These are phyloP conservation scores for Andricus quercusramuli DNA, from an alignment of 2,888 invertebrate species.

Conservation along the genomic window DNA sequence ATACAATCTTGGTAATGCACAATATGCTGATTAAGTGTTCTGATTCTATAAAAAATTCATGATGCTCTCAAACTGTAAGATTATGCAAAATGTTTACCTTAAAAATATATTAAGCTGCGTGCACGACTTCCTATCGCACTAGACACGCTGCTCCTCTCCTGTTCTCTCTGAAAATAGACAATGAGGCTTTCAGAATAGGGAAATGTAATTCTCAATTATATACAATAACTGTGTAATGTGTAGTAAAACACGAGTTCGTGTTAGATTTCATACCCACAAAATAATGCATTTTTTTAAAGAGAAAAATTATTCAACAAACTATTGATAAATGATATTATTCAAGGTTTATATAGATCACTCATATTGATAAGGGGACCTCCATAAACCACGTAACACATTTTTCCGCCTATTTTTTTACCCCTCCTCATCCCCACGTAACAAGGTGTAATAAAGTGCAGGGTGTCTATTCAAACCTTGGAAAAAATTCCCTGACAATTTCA, in stretches of 20 bases:
- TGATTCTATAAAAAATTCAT: constrained; percentile 46
- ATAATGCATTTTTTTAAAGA: background rate
- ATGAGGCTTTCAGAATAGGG: constrained; percentile 56
- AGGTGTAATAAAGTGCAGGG: no score
- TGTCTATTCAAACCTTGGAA: no score
- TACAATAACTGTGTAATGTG: constrained; percentile 1
- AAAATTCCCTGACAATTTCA: no score
- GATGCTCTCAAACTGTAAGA: constrained; percentile 62
- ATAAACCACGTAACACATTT: no score
- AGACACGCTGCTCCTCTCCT: constrained; percentile 56
- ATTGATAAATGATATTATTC: background rate
- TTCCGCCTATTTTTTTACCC: no score
- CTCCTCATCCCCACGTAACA: no score
- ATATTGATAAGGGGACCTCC: background rate
- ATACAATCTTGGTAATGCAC: constrained; percentile 6
- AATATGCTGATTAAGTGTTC: background rate
- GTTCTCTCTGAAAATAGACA: constrained; percentile 75
- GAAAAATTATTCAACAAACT: constrained; percentile 1
- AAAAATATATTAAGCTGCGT: constrained; percentile 73
- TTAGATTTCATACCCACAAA: background rate
- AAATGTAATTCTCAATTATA: constrained; percentile 4
- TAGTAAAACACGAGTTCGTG: background rate
- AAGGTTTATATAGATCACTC: background rate
- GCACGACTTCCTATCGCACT: constrained; percentile 62
- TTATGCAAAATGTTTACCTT: constrained; percentile 78